phyloP scores from a whole-genome alignment of 2,797 vertebrate species.

The Syncerus caffer region DNA sequence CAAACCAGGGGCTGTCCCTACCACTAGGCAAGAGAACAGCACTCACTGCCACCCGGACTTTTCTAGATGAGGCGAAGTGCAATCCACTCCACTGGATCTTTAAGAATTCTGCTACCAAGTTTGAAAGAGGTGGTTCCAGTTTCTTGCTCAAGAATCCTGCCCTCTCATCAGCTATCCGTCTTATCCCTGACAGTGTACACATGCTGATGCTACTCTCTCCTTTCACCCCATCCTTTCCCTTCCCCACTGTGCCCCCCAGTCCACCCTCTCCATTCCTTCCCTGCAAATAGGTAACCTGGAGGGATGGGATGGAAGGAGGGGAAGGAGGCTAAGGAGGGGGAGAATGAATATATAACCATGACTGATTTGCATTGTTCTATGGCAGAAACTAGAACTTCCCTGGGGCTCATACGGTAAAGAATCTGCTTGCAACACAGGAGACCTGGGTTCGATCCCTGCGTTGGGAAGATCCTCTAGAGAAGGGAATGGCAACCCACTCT shows the following conservation, averaged over 20 bases:
- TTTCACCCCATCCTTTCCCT: not conserved
- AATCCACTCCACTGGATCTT: not conserved
- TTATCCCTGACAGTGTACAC: accelerated
- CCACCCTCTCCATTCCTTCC: not conserved
- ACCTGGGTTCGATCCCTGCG: not conserved
- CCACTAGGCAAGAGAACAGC: not conserved
- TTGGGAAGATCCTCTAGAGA: not conserved
- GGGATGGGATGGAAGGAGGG: not conserved
- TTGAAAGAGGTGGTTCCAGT: not conserved
- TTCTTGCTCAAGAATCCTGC: not conserved
- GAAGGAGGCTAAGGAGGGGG: too few species aligned
- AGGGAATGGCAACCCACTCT: not conserved
- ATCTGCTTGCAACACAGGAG: not conserved
- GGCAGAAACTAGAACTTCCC: not conserved
- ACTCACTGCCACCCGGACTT: not conserved
- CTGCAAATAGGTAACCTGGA: not conserved
- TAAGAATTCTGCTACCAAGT: not conserved
- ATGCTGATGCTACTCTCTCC: not conserved
- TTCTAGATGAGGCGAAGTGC: not conserved
- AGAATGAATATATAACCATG: not conserved
- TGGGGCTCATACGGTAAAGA: not conserved
- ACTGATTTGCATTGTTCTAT: not conserved
- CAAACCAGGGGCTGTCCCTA: not conserved
- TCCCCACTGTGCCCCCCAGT: too few species aligned
- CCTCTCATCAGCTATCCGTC: not conserved